These are phyloP conservation scores for Drepana arcuata DNA, from an alignment of 1,140 invertebrate genomes.

Conservation along the genomic window DNA sequence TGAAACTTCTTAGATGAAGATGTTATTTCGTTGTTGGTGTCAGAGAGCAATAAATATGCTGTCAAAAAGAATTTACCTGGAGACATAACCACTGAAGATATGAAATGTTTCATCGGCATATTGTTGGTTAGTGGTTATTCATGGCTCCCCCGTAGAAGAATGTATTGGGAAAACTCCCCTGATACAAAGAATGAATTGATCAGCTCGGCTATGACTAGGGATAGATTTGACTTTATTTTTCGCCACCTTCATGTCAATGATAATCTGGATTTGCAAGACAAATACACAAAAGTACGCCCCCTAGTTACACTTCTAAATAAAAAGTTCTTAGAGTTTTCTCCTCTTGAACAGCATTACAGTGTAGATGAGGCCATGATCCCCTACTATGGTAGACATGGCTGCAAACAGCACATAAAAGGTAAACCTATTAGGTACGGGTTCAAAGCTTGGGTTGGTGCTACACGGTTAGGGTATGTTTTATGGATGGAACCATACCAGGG, in stretches of 20 bases:
- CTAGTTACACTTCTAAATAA: neutral
- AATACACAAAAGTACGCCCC: conserved; percentile 16
- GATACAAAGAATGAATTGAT: conserved; percentile 34
- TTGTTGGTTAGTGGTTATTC: conserved; percentile 35
- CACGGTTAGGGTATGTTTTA: conserved; percentile 1
- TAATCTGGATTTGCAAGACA: conserved; percentile 27
- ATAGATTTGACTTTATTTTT: conserved; percentile 33
- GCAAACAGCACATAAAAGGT: conserved; percentile 11
- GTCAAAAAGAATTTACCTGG: too few species aligned
- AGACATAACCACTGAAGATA: conserved; percentile 36
- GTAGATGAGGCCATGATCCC: conserved; percentile 13
- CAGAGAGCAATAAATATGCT: too few species aligned
- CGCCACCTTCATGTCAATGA: conserved; percentile 29
- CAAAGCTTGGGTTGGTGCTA: conserved; percentile 3
- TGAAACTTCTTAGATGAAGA: too few species aligned
- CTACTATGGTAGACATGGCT: conserved; percentile 9
- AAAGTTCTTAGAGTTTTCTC: conserved; percentile 2
- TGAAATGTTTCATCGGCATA: conserved; percentile 43
- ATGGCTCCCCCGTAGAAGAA: conserved; percentile 32
- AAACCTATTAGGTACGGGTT: conserved; percentile 10
- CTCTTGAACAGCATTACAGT: conserved; percentile 5
- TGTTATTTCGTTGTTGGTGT: too few species aligned
- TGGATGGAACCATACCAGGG: conserved; percentile 1
- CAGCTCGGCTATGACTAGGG: too few species aligned
- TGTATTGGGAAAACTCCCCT: conserved; percentile 36